Evolutionary conservation across 2,888 invertebrate genomes (phyloP).

Genomic region (Brachylomia viminalis): DNA sequence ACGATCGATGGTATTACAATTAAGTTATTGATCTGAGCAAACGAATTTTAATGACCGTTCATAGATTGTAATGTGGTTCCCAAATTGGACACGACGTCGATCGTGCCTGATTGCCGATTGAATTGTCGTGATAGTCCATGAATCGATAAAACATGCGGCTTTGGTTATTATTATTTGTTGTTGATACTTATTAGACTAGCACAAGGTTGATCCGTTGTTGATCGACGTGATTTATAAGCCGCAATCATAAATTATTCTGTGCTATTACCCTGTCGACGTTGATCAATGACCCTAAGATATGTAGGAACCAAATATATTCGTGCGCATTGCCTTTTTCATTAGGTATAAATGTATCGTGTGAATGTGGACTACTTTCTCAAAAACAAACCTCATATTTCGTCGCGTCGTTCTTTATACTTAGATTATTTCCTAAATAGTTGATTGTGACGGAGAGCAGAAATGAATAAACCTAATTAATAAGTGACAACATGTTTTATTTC

Average conservation of each 20-base stretch:
- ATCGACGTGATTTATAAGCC: not conserved
- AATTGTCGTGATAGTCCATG: not conserved
- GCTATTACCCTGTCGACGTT: not conserved
- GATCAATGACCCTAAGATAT: not conserved
- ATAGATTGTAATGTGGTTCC: no score
- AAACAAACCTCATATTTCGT: slow-evolving; percentile 29
- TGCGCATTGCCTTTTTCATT: not conserved
- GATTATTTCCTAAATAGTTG: slow-evolving; percentile 33
- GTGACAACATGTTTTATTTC: slow-evolving; percentile 59
- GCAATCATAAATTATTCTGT: not conserved
- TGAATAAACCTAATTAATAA: slow-evolving; percentile 51
- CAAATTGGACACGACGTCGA: not conserved
- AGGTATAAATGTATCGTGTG: not conserved
- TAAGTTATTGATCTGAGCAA: no score
- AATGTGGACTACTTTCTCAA: not conserved
- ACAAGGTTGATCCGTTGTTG: not conserved
- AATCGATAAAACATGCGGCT: slow-evolving; percentile 6
- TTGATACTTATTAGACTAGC: not conserved
- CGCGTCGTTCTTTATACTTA: slow-evolving; percentile 12
- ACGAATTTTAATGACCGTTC: no score
- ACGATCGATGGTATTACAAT: not conserved
- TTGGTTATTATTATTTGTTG: not conserved
- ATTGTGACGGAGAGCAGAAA: slow-evolving; percentile 34
- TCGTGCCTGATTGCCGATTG: slow-evolving; percentile 2
- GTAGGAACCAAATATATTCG: not conserved